Base-by-base conservation (phyloP, 2,888 invertebrate species). In the Pseudococcus longispinus region DNA sequence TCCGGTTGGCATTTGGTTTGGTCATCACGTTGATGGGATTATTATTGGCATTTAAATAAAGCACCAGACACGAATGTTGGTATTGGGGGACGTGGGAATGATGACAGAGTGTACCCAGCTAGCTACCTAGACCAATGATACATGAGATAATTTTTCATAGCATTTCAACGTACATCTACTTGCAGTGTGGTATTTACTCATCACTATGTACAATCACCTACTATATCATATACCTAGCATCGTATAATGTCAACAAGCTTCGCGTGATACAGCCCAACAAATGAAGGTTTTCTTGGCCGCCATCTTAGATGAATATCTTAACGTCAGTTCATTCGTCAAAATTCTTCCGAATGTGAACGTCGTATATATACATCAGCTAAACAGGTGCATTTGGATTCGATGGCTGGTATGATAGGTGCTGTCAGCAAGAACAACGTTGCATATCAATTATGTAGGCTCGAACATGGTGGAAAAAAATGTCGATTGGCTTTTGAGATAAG, bases 271-370 rank as follows among this genome's bases (percentile, higher is more conserved):
- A 29, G 18, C 0, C 20, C 37, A 80, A 42, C 77, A 42, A 42
- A 80, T 80, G 77, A 80, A 80, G 42, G 37, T 6, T 20, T 8
- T n/a, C 42, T 20, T 37, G n/a, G 77, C 77, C 77, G 77, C 77
- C 77, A 80, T 80, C 42, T 80, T 80, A 80, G 77, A 80, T 80
- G 42, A 42, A 80, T 80, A 80, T 80, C 77, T 80, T 13, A 42
- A 20, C 77, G 77, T 80, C 15, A 80, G 77, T 80, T 80, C 77
- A 80, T 80, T 80, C 77, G 77, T 80, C 77, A 80, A 80, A 80
- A 80, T 37, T 80, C 20, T 42, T 42, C 29, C 77, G 23, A 60
- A 60, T 60, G 60, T n/a, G 2, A 15, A 15, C 65, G 26, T 26
- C 3, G 32, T 32, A 32, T 32, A 65, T 26, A 11, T 70, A 18